Base-by-base conservation (phyloP, 2,113 vertebrate species). In the Pelusios castaneus region DNA sequence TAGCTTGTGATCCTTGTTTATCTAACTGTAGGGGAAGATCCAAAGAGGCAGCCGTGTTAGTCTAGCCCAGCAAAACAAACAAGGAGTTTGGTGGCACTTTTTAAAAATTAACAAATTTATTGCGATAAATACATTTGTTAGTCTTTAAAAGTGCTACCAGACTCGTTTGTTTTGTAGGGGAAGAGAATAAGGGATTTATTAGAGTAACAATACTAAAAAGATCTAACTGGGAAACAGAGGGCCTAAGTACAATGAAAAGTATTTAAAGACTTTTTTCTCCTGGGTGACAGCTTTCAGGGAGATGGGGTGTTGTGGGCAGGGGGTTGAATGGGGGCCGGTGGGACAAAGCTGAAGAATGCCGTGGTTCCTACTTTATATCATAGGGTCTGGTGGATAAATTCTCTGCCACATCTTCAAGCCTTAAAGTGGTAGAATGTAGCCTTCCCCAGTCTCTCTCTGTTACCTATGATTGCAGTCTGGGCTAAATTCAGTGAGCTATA, bases 231-330 rank as follows among this genome's bases (percentile, higher is more conserved):
- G 38, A 91, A 38, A 34, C 87, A 14, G 29, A 92, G 84, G 63
- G 63, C 38, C n/a, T 38, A 67, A 27, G n/a, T 38, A 70, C 63
- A 22, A 38, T 22, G n/a, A 38, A 67, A 34, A 70, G 43, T 89
- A 29, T 89, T 90, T 3, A 76, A 92, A 92, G 79, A 52, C 55
- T 81, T 92, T 81, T 92, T 87, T 85, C 47, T 77, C 92, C 47
- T 73, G 78, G 63, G 87, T 55, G 8, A 19, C 55, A 5, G 41
- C 60, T 78, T 47, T 82, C 16, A 14, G 51, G 51, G 16, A 52
- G 14, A 3, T 5, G 34, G 34, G 17, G 56, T 31, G 4, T 67
- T 34, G 3, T 2, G 25, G 56, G 4, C 34, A 67, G 8, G 4
- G 34, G 8, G 7, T 31, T 63, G 13, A n/a, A 16, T 34, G 31